Base-by-base conservation (phyloP, 1,140 invertebrate species). In the Leptinotarsa defecta region DNA sequence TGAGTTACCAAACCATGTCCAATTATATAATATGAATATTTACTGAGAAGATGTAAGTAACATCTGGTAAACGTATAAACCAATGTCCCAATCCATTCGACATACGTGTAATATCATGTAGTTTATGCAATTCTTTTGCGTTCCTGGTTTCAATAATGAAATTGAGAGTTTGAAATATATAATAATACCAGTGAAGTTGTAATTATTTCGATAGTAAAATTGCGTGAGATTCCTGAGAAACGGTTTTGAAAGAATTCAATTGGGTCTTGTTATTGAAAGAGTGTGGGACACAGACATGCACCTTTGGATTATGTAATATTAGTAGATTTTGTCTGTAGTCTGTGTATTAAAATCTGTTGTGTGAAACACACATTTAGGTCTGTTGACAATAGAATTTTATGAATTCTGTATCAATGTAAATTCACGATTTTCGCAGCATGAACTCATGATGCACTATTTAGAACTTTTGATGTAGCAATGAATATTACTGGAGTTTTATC, bases 61-160 rank as follows among this genome's bases (percentile, higher is more conserved):
- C 52, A 57, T 57, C 52, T 57, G 52, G 52, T 19, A 57, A 57
- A 57, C 52, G 52, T 57, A 57, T 17, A n/a, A 57, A n/a, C n/a
- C 52, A 17, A 57, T 57, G 52, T 57, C 52, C 13, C n/a, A 57
- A 57, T 57, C n/a, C 52, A 19, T 43, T n/a, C 17, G 52, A 57
- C 52, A 57, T 57, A 57, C 17, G 15, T 15, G 17, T 15, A 19
- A 57, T 57, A 57, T 57, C n/a, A 57, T 17, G n/a, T 17, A 17
- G 52, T 57, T 57, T 57, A 57, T n/a, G 52, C 17, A 57, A 57
- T 57, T 57, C 0, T 57, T 3, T 57, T n/a, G 6, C 52, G 52
- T 8, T 57, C 52, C n/a, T 19, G n/a, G 52, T 57, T 57, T 57
- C 17, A 57, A 57, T 57, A 15, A 57, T 13, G 13, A 57, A 57